phyloP scores from a whole-genome alignment of 1,140 invertebrate genomes.

The Dinoponera quadriceps region DNA sequence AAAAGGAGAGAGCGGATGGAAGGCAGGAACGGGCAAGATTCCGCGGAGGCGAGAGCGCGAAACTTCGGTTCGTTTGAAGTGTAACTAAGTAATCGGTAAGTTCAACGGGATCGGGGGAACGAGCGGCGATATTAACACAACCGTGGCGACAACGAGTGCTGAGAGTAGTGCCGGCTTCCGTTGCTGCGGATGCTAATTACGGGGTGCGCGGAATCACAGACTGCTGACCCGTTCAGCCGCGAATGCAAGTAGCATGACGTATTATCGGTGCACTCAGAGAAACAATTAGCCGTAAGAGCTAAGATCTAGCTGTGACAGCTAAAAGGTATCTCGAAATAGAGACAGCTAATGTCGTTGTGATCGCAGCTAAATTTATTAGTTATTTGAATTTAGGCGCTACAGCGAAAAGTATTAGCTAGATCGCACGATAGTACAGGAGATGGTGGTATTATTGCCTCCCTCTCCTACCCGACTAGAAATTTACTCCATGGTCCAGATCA shows the following conservation, averaged over 20 bases:
- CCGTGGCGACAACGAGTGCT: constrained; percentile 6
- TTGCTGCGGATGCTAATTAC: constrained; percentile 1
- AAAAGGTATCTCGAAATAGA: too few species aligned
- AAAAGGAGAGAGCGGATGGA: not conserved
- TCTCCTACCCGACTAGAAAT: too few species aligned
- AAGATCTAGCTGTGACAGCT: too few species aligned
- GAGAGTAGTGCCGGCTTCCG: not conserved
- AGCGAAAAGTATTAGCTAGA: too few species aligned
- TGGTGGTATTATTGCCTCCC: too few species aligned
- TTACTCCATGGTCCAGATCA: too few species aligned
- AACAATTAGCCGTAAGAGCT: not conserved
- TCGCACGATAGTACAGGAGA: too few species aligned
- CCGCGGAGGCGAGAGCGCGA: not conserved
- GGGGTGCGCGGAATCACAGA: not conserved
- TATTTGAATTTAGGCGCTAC: too few species aligned
- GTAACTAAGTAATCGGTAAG: constrained; percentile 26
- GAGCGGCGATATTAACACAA: constrained; percentile 6
- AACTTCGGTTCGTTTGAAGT: constrained; percentile 32
- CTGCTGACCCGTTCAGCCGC: constrained; percentile 16
- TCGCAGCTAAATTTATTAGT: too few species aligned
- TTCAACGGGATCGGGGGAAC: not conserved
- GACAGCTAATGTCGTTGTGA: too few species aligned
- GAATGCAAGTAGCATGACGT: not conserved
- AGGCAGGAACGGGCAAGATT: not conserved
- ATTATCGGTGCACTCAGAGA: not conserved